These are phyloP conservation scores for Amblyopsis hoosieri DNA, from an alignment of 2,797 vertebrate genomes.

Conservation along the genomic window DNA sequence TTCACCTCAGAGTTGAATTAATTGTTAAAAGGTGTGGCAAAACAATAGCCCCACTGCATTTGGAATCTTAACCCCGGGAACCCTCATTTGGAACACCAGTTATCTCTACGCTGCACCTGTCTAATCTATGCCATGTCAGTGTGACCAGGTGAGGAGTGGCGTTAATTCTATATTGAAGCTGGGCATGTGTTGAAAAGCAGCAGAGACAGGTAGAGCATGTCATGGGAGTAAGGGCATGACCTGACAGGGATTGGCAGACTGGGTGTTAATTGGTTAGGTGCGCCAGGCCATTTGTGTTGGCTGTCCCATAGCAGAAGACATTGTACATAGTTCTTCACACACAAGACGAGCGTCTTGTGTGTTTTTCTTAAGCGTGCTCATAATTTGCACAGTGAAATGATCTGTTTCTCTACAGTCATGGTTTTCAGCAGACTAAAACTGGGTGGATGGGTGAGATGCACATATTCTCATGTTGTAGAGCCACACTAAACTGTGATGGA, in stretches of 20 bases:
- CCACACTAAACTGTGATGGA: conserved; percentile 22
- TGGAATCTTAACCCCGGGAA: conserved; percentile 91
- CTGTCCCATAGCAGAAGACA: conserved; percentile 84
- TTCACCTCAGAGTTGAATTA: conserved; percentile 98
- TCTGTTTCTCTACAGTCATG: conserved; percentile 51
- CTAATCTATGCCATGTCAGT: conserved; percentile 90
- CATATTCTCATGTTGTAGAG: conserved; percentile 27
- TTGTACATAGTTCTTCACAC: conserved; percentile 81
- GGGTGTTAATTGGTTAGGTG: conserved; percentile 98
- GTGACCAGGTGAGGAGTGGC: conserved; percentile 85
- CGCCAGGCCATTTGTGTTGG: conserved; percentile 87
- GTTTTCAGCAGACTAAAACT: conserved; percentile 52
- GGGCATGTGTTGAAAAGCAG: conserved; percentile 84
- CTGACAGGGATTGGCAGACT: conserved; percentile 89
- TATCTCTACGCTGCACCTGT: conserved; percentile 91
- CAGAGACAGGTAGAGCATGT: conserved; percentile 87
- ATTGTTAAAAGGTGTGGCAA: conserved; percentile 92
- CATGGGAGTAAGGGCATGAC: conserved; percentile 85
- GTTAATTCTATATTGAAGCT: conserved; percentile 93
- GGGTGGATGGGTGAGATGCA: conserved; percentile 47
- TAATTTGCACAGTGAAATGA: conserved; percentile 66
- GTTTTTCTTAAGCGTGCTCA: conserved; percentile 62
- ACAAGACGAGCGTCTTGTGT: conserved; percentile 68
- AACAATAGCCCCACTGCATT: conserved; percentile 85
- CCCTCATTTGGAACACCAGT: conserved; percentile 95